Evolutionary conservation across 2,888 invertebrate genomes (phyloP), one percentile per base, ranked within the genome.

Genomic region (Amphiduros pacificus): DNA sequence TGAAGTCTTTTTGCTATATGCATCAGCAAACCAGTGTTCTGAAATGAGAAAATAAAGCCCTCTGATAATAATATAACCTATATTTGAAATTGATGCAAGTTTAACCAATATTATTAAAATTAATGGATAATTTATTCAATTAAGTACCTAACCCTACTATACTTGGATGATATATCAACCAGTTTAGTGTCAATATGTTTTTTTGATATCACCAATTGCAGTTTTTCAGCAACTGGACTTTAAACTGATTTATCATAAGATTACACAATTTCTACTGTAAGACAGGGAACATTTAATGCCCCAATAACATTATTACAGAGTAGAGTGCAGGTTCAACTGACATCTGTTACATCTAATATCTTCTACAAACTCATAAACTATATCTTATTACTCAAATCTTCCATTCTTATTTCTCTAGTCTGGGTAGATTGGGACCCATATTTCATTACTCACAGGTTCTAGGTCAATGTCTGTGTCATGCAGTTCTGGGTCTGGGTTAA

Each of bases 11-110:
- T 78, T 54, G 67, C 66, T n/a, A 71, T 74, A 55, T 72, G 71
- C 32, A 78, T 65, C 2, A 76, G 73, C 22, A 74, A 59, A 6
- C 78, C 77, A 22, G 77, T 77, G 40, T 70, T 71, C 78, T 78
- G 71, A 22, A 69, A 71, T 20, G 26, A 36, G 41, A 52, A 51
- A n/a, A 61, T 31, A 26, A 31, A 48, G n/a, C n/a, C n/a, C n/a
- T n/a, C n/a, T n/a, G n/a, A n/a, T n/a, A n/a, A n/a, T n/a, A n/a
- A n/a, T n/a, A n/a, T n/a, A n/a, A n/a, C n/a, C n/a, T n/a, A n/a
- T n/a, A n/a, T n/a, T n/a, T n/a, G n/a, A n/a, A n/a, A n/a, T n/a
- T n/a, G n/a, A n/a, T n/a, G n/a, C n/a, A n/a, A n/a, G n/a, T n/a
- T n/a, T n/a, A n/a, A n/a, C n/a, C n/a, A n/a, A n/a, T n/a, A n/a